Conservation (phyloP, 2,797 vertebrate genomes). For the Poeciliopsis presidionis region DNA sequence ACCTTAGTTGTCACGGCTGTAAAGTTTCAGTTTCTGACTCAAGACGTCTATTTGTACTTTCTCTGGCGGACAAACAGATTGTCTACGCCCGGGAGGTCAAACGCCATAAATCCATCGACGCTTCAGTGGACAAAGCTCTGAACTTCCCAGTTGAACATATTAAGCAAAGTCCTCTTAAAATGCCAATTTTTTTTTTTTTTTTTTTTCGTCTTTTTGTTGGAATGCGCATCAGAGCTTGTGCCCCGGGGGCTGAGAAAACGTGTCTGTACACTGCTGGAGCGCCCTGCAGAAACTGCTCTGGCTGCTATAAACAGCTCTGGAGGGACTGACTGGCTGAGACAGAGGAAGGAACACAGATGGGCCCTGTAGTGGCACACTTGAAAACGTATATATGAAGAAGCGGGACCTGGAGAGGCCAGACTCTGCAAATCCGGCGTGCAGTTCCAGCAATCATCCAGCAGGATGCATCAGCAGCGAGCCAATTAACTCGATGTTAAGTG, state of each 20-base stretch:
- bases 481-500: background rate
- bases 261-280: slow-evolving; percentile 83
- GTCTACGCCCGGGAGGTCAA: slow-evolving; percentile 2
- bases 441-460: slow-evolving; percentile 6
- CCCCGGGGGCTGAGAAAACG: slow-evolving; percentile 81
- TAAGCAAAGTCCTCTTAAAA: slow-evolving; percentile 71
- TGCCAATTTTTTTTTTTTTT: slow-evolving; percentile 77
- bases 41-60: background rate
- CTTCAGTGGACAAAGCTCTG: slow-evolving; percentile 35
- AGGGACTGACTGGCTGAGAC: slow-evolving; percentile 44
- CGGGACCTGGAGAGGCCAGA: slow-evolving; percentile 13
- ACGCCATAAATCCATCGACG: slow-evolving; percentile 23
- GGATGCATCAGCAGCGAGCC: background rate
- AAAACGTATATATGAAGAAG: slow-evolving; percentile 18
- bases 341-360: slow-evolving; percentile 13
- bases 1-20: background rate
- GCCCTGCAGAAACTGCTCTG: slow-evolving; percentile 74
- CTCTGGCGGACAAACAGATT: background rate
- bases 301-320: slow-evolving; percentile 52
- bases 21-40: background rate
- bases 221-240: slow-evolving; percentile 81
- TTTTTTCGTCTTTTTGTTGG: slow-evolving; percentile 78
- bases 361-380: slow-evolving; percentile 46
- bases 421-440: background rate
- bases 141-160: slow-evolving; percentile 50